Evolutionary conservation across 1,140 invertebrate species (phyloP), one percentile per base, ranked within the genome.

Genomic region (Drosophila baimaii): DNA sequence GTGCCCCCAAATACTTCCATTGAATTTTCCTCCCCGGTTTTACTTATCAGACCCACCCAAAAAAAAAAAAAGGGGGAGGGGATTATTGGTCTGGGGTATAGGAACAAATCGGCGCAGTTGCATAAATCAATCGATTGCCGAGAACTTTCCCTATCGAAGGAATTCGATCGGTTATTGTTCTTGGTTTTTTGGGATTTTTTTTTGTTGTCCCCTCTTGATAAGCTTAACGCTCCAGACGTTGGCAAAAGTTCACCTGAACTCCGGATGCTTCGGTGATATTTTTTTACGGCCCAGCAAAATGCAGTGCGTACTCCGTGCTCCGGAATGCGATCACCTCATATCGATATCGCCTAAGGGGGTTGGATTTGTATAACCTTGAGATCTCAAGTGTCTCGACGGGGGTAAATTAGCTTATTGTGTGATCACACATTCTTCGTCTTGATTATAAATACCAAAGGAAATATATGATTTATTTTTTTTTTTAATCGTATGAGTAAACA

Each of bases 91-190:
- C 12, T 33, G 29, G 21, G 23, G 23, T 15, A 39, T 57, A 27
- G 51, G 9, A 33, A 35, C 13, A 29, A 64, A 68, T 47, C 35
- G 63, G 13, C 33, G 29, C 35, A 21, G 23, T 29, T 52, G 39
- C 63, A 71, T 39, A 70, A 71, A 70, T 70, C 49, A 57, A 71
- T 58, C 43, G 66, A 31, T 47, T 35, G 27, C 17, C 65, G 13
- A 41, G 43, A 58, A 71, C 65, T 71, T 71, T 58, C 41, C 51
- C 65, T 49, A 70, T 70, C 68, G 25, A 58, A 49, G 52, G 43
- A 71, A 71, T 72, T 47, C 23, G 44, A 58, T 58, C 19, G 51
- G 5, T 39, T 57, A n/a, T n/a, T n/a, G n/a, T n/a, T n/a, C n/a
- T n/a, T n/a, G n/a, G n/a, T n/a, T 13, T 57, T 63, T 15, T 35